Conservation (phyloP, 2,113 vertebrate species). For the Orientallactaga bullata region DNA sequence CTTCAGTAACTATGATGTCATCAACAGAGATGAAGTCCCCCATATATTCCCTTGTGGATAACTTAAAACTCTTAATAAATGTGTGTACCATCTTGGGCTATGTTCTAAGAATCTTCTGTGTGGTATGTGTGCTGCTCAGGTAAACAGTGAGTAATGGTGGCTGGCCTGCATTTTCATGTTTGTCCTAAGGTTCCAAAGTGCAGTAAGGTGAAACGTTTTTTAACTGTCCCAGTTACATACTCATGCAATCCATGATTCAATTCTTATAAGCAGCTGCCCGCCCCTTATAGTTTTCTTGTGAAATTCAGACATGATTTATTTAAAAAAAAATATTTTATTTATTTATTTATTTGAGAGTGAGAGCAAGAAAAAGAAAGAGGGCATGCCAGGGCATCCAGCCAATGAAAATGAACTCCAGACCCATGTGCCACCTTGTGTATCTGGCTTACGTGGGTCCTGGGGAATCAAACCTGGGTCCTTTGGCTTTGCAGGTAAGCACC, state of each 20-base stretch:
- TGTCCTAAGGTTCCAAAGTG: constrained; percentile 14
- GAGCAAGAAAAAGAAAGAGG: no score
- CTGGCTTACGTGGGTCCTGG: no score
- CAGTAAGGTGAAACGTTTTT: neutral
- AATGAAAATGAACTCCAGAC: no score
- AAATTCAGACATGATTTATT: constrained; percentile 12
- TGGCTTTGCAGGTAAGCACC: no score
- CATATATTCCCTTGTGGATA: neutral
- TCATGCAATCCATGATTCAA: neutral
- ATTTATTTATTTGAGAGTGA: no score
- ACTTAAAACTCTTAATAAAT: neutral
- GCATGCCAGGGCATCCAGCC: no score
- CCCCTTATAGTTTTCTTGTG: neutral
- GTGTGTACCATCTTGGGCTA: neutral
- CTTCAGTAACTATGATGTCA: constrained; percentile 24
- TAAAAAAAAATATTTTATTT: no score
- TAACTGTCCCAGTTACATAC: neutral
- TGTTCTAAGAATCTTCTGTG: neutral
- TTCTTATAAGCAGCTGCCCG: constrained; percentile 35
- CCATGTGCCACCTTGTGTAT: no score
- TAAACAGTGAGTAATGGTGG: neutral
- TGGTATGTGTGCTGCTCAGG: neutral
- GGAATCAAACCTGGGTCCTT: no score
- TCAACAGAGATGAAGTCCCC: neutral
- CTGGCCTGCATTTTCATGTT: constrained; percentile 38